Conservation (phyloP, 1,140 invertebrate genomes). For the Aphelenchoides avenae region DNA sequence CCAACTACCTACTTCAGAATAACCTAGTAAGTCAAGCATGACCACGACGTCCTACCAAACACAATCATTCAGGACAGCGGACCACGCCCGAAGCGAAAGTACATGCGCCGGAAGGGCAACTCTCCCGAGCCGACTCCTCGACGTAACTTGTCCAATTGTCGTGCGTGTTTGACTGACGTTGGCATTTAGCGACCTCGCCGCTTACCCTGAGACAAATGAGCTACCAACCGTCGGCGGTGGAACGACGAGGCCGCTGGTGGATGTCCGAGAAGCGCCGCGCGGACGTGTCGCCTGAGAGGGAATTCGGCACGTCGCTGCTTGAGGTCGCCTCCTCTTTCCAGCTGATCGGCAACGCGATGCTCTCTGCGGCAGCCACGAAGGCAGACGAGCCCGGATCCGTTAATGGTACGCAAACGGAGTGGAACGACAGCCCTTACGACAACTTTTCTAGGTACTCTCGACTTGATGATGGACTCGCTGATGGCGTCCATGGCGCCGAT, state of each 20-base stretch:
- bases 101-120: too few species aligned
- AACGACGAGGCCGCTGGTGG: constrained; percentile 40
- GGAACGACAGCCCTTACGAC: not conserved
- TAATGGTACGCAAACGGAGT: constrained; percentile 23
- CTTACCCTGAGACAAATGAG: constrained; percentile 21
- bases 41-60: too few species aligned
- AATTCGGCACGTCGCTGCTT: constrained; percentile 2
- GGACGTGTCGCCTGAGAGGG: constrained; percentile 30
- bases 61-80: too few species aligned
- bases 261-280: constrained; percentile 31
- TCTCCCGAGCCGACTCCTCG: too few species aligned
- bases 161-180: too few species aligned
- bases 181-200: constrained; percentile 32
- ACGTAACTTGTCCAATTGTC: too few species aligned
- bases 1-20: too few species aligned
- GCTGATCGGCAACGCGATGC: constrained; percentile 42
- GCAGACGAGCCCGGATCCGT: constrained; percentile 38
- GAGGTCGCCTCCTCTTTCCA: constrained; percentile 40
- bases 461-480: constrained; percentile 47
- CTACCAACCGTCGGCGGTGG: constrained; percentile 40
- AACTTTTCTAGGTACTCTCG: constrained; percentile 35
- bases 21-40: too few species aligned
- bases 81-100: too few species aligned
- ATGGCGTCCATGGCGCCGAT: constrained; percentile 45
- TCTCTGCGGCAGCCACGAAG: constrained; percentile 33